A percentile compares a stretch with the other conserved stretches of the same genome.
Conservation (phyloP, 2,888 invertebrate genomes). For the Nephrotoma guestfalica region DNA sequence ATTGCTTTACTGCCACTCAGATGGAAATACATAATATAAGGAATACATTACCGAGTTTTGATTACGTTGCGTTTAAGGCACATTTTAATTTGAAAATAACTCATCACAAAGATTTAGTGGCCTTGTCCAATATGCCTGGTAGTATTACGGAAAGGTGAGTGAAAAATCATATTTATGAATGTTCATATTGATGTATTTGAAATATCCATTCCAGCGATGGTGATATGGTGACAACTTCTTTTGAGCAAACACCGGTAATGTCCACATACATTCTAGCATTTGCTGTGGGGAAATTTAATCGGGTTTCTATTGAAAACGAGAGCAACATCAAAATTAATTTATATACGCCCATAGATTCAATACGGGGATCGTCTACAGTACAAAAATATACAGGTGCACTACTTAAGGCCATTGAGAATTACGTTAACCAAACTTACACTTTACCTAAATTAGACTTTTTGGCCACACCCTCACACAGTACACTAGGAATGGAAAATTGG, state of each 20-base stretch:
- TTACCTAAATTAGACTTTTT: constrained; percentile 77
- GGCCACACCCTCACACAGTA: constrained; percentile 68
- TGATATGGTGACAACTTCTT: constrained; percentile 18
- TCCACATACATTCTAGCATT: constrained; percentile 70
- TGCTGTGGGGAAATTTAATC: constrained; percentile 46
- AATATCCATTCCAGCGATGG: not conserved
- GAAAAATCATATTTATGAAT: not conserved
- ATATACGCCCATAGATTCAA: not conserved
- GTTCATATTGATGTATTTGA: too few species aligned
- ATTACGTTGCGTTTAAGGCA: constrained; percentile 55
- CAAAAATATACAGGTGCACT: constrained; percentile 57
- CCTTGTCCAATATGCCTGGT: constrained; percentile 35
- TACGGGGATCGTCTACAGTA: constrained; percentile 36
- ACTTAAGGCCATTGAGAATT: constrained; percentile 50
- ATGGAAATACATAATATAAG: constrained; percentile 51
- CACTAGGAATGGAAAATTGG: constrained; percentile 92
- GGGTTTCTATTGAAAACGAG: constrained; percentile 12
- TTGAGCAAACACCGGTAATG: constrained; percentile 43
- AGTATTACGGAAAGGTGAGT: not conserved
- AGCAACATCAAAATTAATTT: not conserved
- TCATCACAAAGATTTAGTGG: constrained; percentile 22
- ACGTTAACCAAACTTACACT: constrained; percentile 58
- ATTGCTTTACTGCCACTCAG: constrained; percentile 39
- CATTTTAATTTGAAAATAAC: constrained; percentile 27
- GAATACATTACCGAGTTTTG: constrained; percentile 60